Evolutionary conservation across 2,113 vertebrate genomes (phyloP), one percentile per base, ranked within the genome.

Genomic region (Origma solitaria): DNA sequence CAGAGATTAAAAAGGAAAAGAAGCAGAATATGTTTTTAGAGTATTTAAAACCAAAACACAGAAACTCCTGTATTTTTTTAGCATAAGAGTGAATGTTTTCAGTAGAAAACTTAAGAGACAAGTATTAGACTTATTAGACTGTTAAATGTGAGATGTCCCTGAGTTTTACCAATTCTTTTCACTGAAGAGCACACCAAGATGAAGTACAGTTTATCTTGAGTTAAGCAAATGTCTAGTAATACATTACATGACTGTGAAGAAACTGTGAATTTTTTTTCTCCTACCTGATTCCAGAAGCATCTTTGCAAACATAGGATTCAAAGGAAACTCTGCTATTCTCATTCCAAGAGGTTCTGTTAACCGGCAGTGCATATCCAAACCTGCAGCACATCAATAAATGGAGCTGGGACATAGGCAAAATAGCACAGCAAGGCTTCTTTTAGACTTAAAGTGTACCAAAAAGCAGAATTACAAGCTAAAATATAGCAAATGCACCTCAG

Each of bases 281-380:
- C 66, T 88, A 98, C 98, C 98, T 22, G 99, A 99, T 92, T 99
- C 99, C n/a, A 99, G 98, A 57, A 99, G 98, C 99, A 99, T 99
- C 98, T 99, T 99, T 68, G 99, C 99, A 97, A 99, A 99, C 99
- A 99, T 99, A 24, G 99, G 99, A 94, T 98, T 99, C 97, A 99
- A 98, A 78, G 99, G 99, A 79, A 99, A 99, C 96, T 99, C 99
- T 7, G 99, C 99, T 98, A 99, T 99, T 66, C 98, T 98, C 73
- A 99, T 96, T 10, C 99, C 99, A 61, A 99, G 98, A 4, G 99
- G 99, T 88, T 99, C 99, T 13, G 99, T 99, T 60, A 99, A 96
- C 37, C 97, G 98, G 65, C 99, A 99, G 64, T 99, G 99, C 97
- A 99, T 99, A 96, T 99, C 99, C 96, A 99, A 92, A 92, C 99